Percentiles rank a stretch among this genome's conserved stretches.
Evolutionary conservation across 1,140 invertebrate species (phyloP).

Genomic region (Latrodectus geometricus): DNA sequence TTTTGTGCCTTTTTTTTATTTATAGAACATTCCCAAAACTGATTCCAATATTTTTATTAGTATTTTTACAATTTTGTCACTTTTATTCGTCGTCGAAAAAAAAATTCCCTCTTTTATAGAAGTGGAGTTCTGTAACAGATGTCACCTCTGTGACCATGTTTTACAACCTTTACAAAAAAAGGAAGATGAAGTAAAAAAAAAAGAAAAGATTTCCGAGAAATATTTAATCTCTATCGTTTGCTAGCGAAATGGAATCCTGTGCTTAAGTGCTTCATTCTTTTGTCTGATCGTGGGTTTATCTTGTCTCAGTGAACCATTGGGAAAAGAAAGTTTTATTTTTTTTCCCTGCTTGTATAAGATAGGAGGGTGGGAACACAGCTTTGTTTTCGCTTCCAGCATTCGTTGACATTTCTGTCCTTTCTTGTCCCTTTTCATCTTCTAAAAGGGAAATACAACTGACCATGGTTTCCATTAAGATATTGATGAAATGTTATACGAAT

Average conservation of each 20-base stretch:
- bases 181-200: slow-evolving; percentile 1
- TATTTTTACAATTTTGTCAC: slow-evolving; percentile 16
- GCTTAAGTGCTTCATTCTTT: neutral
- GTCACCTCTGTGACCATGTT: slow-evolving; percentile 44
- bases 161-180: neutral
- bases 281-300: slow-evolving; percentile 10
- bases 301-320: slow-evolving; percentile 16
- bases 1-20: too few species aligned
- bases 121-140: slow-evolving; percentile 4
- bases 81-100: neutral
- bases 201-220: slow-evolving; percentile 30
- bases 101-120: neutral
- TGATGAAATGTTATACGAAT: neutral
- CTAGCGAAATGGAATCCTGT: neutral
- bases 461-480: neutral
- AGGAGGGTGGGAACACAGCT: neutral
- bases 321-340: slow-evolving; percentile 13
- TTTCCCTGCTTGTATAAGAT: neutral
- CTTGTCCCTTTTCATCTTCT: neutral
- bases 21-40: neutral
- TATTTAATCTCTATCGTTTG: slow-evolving; percentile 17
- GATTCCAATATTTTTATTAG: slow-evolving; percentile 36
- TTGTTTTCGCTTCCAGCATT: neutral
- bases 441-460: neutral
- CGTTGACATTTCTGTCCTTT: neutral